Conservation (phyloP, 2,888 invertebrate species). For the Leuctra nigra region DNA sequence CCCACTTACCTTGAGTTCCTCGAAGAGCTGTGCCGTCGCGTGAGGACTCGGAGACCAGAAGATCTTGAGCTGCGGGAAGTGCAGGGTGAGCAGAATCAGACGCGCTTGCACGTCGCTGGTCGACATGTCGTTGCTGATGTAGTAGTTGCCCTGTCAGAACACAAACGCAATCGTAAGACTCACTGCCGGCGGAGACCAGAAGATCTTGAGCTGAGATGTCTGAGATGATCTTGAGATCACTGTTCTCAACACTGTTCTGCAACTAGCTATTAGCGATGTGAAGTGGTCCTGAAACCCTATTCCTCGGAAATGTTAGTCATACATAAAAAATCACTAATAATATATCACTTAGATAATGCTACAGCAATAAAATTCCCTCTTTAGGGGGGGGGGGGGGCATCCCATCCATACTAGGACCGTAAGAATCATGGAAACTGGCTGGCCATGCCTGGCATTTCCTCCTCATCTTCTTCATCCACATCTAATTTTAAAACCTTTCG, state of each 20-base stretch:
- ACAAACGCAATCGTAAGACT: neutral
- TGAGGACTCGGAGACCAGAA: constrained; percentile 97
- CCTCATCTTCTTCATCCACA: constrained; percentile 19
- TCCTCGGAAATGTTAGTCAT: too few species aligned
- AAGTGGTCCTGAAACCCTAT: too few species aligned
- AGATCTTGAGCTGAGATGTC: neutral
- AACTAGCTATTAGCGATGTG: too few species aligned
- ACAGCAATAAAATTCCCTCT: too few species aligned
- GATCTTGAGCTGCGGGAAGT: constrained; percentile 86
- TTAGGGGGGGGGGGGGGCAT: too few species aligned
- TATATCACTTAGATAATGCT: too few species aligned
- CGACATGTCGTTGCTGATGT: constrained; percentile 69
- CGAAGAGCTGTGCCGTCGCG: constrained; percentile 92
- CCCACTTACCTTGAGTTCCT: constrained; percentile 87
- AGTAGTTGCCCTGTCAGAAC: constrained; percentile 59
- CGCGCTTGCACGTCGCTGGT: constrained; percentile 78
- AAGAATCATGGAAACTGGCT: neutral
- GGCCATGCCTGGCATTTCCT: neutral
- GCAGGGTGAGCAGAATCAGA: constrained; percentile 85
- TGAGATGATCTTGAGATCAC: neutral
- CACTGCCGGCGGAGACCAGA: neutral
- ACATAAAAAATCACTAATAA: too few species aligned
- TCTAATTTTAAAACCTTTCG: too few species aligned
- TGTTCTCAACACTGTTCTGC: too few species aligned
- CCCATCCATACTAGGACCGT: neutral